Evolutionary conservation across 1,140 invertebrate species (phyloP), one percentile per base, ranked within the genome.

Genomic region (Probaryconus sp.): DNA sequence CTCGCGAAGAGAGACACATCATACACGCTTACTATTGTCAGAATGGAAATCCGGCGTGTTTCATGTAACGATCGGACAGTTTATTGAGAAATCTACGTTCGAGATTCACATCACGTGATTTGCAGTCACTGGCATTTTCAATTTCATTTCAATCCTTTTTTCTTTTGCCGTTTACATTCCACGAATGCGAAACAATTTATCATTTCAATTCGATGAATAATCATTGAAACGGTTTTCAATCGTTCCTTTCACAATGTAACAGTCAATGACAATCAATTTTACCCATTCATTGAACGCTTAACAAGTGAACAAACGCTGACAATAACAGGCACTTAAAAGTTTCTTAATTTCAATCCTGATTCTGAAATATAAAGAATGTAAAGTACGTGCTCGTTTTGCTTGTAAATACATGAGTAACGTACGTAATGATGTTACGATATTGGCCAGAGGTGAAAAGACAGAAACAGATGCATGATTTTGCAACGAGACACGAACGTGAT

Each of bases 1-100:
- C 50, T 74, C 30, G n/a, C 2, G 13, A 24, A 61, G 28, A 68
- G 63, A 68, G 63, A 74, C 63, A 74, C 50, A 63, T 68, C 45
- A 51, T 63, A 68, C 30, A 58, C 40, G 42, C 65, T 68, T 68
- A 43, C 48, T 68, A 74, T 74, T 73, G 63, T 68, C 42, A 16
- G 43, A 43, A 74, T 74, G 71, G 71, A 74, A 74, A 74, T 74
- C 63, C 70, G 70, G 63, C 63, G 18, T 43, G 37, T 60, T 53
- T 45, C 60, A 26, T 40, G 37, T 42, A 72, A 64, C 14, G 30
- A 60, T 61, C 38, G 17, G 7, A 18, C 6, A 42, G 28, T 35
- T 72, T 65, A 56, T 60, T 60, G 61, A 56, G 70, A 68, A 74
- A 74, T 42, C 61, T 31, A 50, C 43, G 50, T 33, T 53, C 38